Conservation (phyloP, 1,140 invertebrate species). For the Popillia japonica region DNA sequence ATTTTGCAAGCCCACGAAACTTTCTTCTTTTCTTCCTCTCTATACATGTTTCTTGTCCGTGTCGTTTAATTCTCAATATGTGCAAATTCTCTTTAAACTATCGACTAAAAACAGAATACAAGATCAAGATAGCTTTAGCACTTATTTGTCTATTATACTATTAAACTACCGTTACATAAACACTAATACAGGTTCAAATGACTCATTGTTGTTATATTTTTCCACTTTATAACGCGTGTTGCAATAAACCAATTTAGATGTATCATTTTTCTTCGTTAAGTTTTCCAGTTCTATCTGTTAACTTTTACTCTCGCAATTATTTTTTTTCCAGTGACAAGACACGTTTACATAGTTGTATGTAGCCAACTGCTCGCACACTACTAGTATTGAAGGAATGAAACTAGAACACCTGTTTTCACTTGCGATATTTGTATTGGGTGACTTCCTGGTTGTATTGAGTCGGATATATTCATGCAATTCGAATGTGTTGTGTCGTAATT, state of each 20-base stretch:
- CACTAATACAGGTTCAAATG: not conserved
- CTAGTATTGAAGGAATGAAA: not conserved
- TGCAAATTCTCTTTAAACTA: too few relatives aligned
- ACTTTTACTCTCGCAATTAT: conserved; percentile 20
- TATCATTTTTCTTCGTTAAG: not conserved
- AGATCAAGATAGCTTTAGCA: too few relatives aligned
- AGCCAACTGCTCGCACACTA: not conserved
- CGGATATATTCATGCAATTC: not conserved
- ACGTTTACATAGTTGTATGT: not conserved
- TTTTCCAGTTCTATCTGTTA: not conserved
- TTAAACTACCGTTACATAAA: not conserved
- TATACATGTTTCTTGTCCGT: too few relatives aligned
- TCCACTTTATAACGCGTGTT: not conserved
- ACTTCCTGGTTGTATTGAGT: conserved; percentile 11
- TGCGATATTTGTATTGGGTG: not conserved
- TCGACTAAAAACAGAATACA: too few relatives aligned
- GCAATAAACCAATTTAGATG: not conserved
- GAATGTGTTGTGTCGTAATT: too few relatives aligned
- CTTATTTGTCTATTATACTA: not conserved
- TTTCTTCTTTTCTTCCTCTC: too few relatives aligned
- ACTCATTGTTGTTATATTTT: not conserved
- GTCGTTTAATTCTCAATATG: too few relatives aligned
- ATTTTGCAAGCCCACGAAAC: too few relatives aligned
- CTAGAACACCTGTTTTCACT: conserved; percentile 34
- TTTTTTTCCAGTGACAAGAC: not conserved